Percentiles rank a stretch among this genome's conserved stretches.
Conservation (phyloP, 1,140 invertebrate genomes). For the Pemphigus obesinymphae region DNA sequence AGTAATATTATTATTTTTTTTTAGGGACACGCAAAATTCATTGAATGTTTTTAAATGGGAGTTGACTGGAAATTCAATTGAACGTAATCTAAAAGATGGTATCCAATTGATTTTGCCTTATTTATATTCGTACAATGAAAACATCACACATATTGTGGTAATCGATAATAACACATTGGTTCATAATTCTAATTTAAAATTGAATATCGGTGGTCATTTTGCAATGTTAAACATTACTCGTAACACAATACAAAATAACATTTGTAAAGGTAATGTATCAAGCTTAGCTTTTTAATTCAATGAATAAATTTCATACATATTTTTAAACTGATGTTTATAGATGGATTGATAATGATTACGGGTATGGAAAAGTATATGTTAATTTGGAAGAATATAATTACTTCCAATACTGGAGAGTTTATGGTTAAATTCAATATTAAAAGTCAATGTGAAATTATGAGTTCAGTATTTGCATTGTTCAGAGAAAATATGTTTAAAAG, state of each 20-base stretch:
- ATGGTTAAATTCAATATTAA: constrained; percentile 84
- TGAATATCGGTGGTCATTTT: constrained; percentile 88
- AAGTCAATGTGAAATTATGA: constrained; percentile 90
- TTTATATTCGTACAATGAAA: constrained; percentile 92
- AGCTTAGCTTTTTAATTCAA: background rate
- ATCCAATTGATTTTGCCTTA: constrained; percentile 83
- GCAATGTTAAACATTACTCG: constrained; percentile 74
- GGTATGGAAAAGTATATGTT: constrained; percentile 96
- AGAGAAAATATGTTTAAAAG: constrained; percentile 70
- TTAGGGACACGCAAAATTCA: constrained; percentile 80
- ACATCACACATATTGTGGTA: constrained; percentile 83
- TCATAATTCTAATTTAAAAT: constrained; percentile 77
- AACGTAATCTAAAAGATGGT: constrained; percentile 76
- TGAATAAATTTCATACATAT: background rate
- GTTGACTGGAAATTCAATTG: constrained; percentile 79
- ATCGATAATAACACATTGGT: constrained; percentile 82
- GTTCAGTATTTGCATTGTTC: constrained; percentile 74
- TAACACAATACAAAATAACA: constrained; percentile 81
- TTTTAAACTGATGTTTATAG: constrained; percentile 43
- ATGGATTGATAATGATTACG: constrained; percentile 74
- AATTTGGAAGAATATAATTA: constrained; percentile 68
- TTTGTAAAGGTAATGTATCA: constrained; percentile 57
- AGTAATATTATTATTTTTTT: constrained; percentile 28
- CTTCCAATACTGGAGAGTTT: constrained; percentile 75
- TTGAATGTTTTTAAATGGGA: constrained; percentile 94